These are phyloP conservation scores for Macropodus opercularis DNA, from an alignment of 2,797 vertebrate genomes.

Conservation along the genomic window DNA sequence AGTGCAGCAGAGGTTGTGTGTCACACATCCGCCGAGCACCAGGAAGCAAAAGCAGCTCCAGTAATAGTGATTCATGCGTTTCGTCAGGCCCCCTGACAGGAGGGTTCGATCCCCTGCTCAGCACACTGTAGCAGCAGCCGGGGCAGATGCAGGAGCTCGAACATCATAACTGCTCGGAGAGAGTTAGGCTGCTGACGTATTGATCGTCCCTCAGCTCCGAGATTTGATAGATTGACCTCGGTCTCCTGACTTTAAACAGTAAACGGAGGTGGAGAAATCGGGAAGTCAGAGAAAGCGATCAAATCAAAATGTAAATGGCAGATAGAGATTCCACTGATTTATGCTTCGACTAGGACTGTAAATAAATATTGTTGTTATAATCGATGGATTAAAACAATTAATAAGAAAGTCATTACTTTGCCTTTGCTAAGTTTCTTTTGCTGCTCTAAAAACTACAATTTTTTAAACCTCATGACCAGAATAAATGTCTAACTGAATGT, in stretches of 20 bases:
- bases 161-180: conserved; percentile 87
- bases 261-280: conserved; percentile 54
- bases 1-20: conserved; percentile 60
- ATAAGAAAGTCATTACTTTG: too few species aligned
- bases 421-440: background rate
- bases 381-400: background rate
- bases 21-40: conserved; percentile 55
- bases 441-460: background rate
- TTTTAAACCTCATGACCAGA: background rate
- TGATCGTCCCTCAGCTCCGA: conserved; percentile 81
- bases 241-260: conserved; percentile 69
- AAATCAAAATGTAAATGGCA: conserved; percentile 10
- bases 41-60: conserved; percentile 73
- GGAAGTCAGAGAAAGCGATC: conserved; percentile 47
- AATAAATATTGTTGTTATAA: background rate
- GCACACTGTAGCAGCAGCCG: conserved; percentile 78
- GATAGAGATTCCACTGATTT: conserved; percentile 15
- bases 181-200: conserved; percentile 80
- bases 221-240: conserved; percentile 83
- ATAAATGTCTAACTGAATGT: conserved; percentile 3
- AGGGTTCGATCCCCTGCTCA: conserved; percentile 87
- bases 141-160: conserved; percentile 78
- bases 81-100: conserved; percentile 85
- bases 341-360: background rate
- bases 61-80: conserved; percentile 88